These are phyloP conservation scores for Antitype chi DNA, from an alignment of 2,888 invertebrate species.

Conservation along the genomic window DNA sequence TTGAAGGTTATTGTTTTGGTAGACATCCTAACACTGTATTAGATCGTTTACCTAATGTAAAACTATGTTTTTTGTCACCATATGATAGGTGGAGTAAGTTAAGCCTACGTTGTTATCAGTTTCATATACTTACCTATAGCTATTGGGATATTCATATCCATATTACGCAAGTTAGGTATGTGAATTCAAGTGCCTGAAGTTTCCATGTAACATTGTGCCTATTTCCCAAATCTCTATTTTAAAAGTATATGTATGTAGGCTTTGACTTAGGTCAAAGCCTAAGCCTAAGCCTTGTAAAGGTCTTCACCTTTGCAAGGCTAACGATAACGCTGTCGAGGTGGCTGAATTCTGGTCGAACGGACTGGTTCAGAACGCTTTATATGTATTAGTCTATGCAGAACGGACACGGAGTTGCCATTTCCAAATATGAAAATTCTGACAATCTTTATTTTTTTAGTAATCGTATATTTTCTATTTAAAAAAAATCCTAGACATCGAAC, in stretches of 20 bases:
- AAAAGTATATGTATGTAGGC: neutral
- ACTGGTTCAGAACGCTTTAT: too few species aligned
- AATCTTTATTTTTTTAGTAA: too few species aligned
- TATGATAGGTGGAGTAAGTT: neutral
- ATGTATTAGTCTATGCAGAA: too few species aligned
- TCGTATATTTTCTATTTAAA: too few species aligned
- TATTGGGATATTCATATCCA: neutral
- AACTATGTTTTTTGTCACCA: neutral
- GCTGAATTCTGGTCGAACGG: too few species aligned
- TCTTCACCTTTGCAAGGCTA: too few species aligned
- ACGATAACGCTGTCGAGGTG: too few species aligned
- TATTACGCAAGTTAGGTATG: neutral
- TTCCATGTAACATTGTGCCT: neutral
- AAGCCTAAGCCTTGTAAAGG: too few species aligned
- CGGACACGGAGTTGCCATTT: too few species aligned
- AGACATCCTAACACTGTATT: neutral
- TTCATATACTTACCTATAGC: neutral
- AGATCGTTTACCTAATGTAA: neutral
- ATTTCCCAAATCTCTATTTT: neutral
- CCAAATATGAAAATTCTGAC: too few species aligned
- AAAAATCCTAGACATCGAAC: too few species aligned
- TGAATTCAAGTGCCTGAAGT: neutral
- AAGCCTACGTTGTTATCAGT: neutral
- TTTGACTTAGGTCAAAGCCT: too few species aligned
- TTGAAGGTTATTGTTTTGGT: neutral